Evolutionary conservation across 2,113 vertebrate genomes (phyloP), one percentile per base, ranked within the genome.

Genomic region (Origma solitaria): DNA sequence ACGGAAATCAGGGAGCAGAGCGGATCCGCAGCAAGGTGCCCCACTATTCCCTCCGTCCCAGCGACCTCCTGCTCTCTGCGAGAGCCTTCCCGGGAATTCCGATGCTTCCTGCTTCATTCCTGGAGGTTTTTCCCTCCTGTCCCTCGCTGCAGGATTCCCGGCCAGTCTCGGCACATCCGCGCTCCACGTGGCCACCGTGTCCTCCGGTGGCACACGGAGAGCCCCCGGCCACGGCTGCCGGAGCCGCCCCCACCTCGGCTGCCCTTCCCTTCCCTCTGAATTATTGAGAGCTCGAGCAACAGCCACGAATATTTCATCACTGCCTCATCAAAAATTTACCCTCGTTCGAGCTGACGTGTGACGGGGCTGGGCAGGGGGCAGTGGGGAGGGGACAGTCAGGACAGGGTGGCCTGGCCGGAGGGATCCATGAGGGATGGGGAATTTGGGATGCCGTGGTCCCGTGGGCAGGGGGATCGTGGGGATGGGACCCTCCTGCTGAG

Each of bases 291-390:
- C 69, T 85, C 90, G 73, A 57, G 90, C 50, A 73, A 75, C 38
- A 13, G 88, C 79, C 95, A 95, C 88, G 92, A 95, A 96, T 97
- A 96, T 95, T 97, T 96, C 57, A 96, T 95, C 91, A 9, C 86
- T 79, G 70, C 30, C 70, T 97, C 95, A 96, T 97, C 88, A 96
- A 94, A 96, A 95, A 96, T 97, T 95, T 77, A 96, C 85, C 88
- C 66, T 27, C 13, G 37, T 50, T 86, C 50, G 71, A 92, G 82
- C 87, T 17, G 38, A 73, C 15, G 40, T 72, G 71, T 86, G 88
- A 57, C 61, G 56, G 62, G 45, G n/a, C 82, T 73, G 66, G 42
- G 23, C 54, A 6, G 62, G 33, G 33, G 66, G 75, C 57, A 57
- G 50, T 0, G 0, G 42, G 62, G 49, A 13, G n/a, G 2, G 42